Percentiles rank a stretch among this genome's conserved stretches.
Evolutionary conservation across 2,888 invertebrate genomes (phyloP).

Genomic region (Ptychoptera contaminata): DNA sequence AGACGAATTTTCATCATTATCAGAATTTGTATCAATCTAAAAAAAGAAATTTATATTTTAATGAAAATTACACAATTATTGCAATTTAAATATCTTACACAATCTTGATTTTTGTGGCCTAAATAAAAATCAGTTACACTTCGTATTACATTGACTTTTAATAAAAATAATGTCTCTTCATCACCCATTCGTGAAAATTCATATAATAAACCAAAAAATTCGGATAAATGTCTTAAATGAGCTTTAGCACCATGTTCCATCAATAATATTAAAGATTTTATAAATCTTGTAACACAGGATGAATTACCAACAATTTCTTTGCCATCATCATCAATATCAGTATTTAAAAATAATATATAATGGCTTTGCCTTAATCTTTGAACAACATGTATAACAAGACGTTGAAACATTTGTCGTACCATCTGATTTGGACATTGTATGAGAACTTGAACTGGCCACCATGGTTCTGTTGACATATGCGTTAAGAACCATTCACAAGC

Average conservation of each 20-base stretch:
- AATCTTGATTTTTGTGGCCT: conserved; percentile 61
- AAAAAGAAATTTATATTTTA: conserved; percentile 1
- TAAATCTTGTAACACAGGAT: conserved; percentile 85
- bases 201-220: conserved; percentile 81
- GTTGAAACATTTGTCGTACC: conserved; percentile 93
- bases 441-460: conserved; percentile 91
- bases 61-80: not conserved
- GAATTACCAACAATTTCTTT: conserved; percentile 45
- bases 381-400: conserved; percentile 88
- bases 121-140: conserved; percentile 87
- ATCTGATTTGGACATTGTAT: conserved; percentile 94
- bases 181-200: conserved; percentile 94
- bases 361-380: conserved; percentile 64
- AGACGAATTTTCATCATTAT: conserved; percentile 33
- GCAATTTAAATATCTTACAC: conserved; percentile 32
- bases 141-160: conserved; percentile 74
- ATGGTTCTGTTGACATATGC: conserved; percentile 83
- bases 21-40: conserved; percentile 29
- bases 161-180: conserved; percentile 76
- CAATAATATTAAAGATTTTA: conserved; percentile 69
- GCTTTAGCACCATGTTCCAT: conserved; percentile 80
- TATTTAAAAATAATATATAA: conserved; percentile 41
- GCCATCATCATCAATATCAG: conserved; percentile 33
- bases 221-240: conserved; percentile 74
- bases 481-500: conserved; percentile 86